Evolutionary conservation across 2,113 vertebrate genomes (phyloP), one percentile per base, ranked within the genome.

Genomic region (Hyaena hyaena): DNA sequence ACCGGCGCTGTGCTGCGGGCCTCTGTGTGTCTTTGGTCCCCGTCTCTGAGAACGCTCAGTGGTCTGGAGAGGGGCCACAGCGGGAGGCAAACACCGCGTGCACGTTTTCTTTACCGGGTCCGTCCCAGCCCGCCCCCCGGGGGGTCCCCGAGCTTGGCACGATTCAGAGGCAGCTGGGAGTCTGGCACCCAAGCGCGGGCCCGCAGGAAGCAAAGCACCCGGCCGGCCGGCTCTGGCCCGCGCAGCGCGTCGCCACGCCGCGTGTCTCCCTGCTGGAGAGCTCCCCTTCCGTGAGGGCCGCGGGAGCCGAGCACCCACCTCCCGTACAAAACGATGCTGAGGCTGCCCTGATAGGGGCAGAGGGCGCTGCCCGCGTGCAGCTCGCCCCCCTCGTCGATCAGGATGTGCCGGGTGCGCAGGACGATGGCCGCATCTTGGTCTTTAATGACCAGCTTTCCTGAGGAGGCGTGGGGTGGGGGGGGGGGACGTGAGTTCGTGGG

Each of bases 371-470:
- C 99, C 0, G 99, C 99, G 88, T 99, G 99, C 45, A 99, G 92
- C 96, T 99, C 99, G 65, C 99, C 99, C 1, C 99, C 99, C 31
- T 98, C 98, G 83, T 99, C 99, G 28, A 99, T 99, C 81, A 99
- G 99, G 92, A 99, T 99, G 68, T 99, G 99, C 96, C 99, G 99
- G 9, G 99, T 98, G 1, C 99, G 99, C 48, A 99, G 98, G 39
- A 99, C 77, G 50, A 99, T 99, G n/a, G 99, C 98, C 83, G 98
- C 97, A 3, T 79, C 97, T 0, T 98, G 98, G 17, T 99, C 99
- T 80, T 99, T 99, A 94, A 99, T 99, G 95, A 99, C 99, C 92
- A 99, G 98, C 96, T 99, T 99, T 90, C 99, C 99, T 99, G 96
- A 58, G 97, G 81, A 84, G 50, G 0, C 48, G 97, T 0, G 35